Conservation (phyloP, 2,888 invertebrate species). For the Margaritifera margaritifera region DNA sequence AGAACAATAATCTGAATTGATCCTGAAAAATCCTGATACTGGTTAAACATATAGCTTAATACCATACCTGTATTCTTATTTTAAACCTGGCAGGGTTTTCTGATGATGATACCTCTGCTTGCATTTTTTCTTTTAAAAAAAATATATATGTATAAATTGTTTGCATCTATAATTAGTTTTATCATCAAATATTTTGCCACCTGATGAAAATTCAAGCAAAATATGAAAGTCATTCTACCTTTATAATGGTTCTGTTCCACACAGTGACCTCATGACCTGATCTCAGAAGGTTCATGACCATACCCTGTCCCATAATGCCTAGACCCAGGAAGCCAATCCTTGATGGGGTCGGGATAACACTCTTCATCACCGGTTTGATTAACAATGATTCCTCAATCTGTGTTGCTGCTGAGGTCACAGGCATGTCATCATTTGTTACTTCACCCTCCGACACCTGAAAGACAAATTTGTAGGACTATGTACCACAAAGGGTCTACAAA, state of each 20-base stretch:
- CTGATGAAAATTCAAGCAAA: too few species aligned
- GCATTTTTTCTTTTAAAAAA: too few species aligned
- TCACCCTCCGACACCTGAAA: slow-evolving; percentile 37
- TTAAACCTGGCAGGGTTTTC: too few species aligned
- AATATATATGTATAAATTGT: too few species aligned
- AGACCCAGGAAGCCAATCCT: slow-evolving; percentile 96
- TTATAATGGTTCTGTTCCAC: slow-evolving; percentile 93
- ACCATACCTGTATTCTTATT: too few species aligned
- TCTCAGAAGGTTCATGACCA: slow-evolving; percentile 94
- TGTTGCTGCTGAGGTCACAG: slow-evolving; percentile 39
- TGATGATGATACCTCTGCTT: too few species aligned
- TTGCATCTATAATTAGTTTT: too few species aligned
- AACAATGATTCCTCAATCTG: slow-evolving; percentile 40
- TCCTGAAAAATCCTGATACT: too few species aligned
- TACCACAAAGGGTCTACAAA: too few species aligned
- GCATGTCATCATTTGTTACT: slow-evolving; percentile 19
- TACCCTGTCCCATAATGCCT: slow-evolving; percentile 95
- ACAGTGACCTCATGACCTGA: slow-evolving; percentile 94
- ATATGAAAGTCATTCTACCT: slow-evolving; percentile 78
- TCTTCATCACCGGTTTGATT: slow-evolving; percentile 77
- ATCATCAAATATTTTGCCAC: too few species aligned
- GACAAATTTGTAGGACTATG: neutral
- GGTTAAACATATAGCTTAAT: too few species aligned
- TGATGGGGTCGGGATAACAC: slow-evolving; percentile 86
- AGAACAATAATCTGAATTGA: too few species aligned